A percentile compares a stretch with the other conserved stretches of the same genome.
Conservation (phyloP, 2,113 vertebrate species). For the Ammodytes dubius region DNA sequence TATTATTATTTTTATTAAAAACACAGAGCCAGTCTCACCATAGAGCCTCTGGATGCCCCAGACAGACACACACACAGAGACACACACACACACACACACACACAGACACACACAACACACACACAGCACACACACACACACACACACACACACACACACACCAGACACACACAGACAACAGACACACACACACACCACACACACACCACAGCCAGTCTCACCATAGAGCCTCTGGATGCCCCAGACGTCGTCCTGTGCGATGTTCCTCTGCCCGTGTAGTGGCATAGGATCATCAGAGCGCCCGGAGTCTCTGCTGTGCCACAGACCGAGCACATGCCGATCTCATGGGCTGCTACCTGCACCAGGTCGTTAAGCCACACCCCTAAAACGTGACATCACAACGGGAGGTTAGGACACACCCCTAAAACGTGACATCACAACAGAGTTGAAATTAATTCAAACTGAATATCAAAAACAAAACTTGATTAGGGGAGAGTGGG, state of each 20-base stretch:
- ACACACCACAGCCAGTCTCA: constrained; percentile 23
- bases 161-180: constrained; percentile 84
- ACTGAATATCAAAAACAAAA: too few relatives aligned
- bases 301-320: constrained; percentile 85
- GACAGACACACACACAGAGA: too few relatives aligned
- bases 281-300: constrained; percentile 89
- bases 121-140: constrained; percentile 84
- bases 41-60: too few relatives aligned
- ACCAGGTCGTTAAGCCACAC: constrained; percentile 90
- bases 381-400: constrained; percentile 66
- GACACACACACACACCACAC: constrained; percentile 21
- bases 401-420: too few relatives aligned
- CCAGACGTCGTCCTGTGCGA: constrained; percentile 87
- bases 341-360: constrained; percentile 89
- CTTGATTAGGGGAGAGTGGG: too few relatives aligned
- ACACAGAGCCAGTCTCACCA: too few relatives aligned
- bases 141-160: constrained; percentile 36
- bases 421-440: too few relatives aligned
- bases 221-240: constrained; percentile 89
- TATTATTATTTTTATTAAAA: too few relatives aligned
- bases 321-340: constrained; percentile 87
- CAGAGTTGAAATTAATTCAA: too few relatives aligned
- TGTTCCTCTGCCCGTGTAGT: constrained; percentile 86
- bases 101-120: constrained; percentile 65
- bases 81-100: too few relatives aligned